phyloP scores from a whole-genome alignment of 1,140 invertebrate genomes.

The Arion vulgaris region DNA sequence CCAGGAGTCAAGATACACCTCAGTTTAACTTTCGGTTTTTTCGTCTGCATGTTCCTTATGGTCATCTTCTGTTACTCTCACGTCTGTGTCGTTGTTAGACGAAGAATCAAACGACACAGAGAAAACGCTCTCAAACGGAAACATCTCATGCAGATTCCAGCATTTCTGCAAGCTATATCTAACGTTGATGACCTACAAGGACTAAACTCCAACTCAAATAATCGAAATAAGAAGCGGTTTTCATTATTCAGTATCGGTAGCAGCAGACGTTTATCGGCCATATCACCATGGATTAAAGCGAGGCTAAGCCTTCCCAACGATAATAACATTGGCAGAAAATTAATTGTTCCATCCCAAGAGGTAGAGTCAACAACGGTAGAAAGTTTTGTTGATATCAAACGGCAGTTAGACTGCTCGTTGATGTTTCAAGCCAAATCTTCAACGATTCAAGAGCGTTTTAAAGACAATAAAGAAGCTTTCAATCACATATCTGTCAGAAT shows the following conservation, averaged over 20 bases:
- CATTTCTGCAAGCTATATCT: conserved; percentile 37
- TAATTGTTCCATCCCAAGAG: neutral
- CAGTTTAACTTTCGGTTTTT: conserved; percentile 17
- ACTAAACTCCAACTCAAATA: neutral
- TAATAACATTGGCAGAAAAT: neutral
- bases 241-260: conserved; percentile 31
- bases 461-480: neutral
- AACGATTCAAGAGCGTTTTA: neutral
- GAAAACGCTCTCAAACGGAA: conserved; percentile 35
- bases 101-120: conserved; percentile 15
- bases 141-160: conserved; percentile 38
- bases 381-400: conserved; percentile 26
- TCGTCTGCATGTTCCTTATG: conserved; percentile 33
- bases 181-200: conserved; percentile 20
- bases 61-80: conserved; percentile 35
- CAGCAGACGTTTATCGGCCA: conserved; percentile 19
- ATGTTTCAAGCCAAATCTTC: neutral
- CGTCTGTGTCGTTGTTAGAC: conserved; percentile 23
- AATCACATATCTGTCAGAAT: neutral
- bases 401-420: conserved; percentile 4
- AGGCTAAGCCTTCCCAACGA: conserved; percentile 35
- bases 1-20: conserved; percentile 29
- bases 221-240: conserved; percentile 15
- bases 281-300: conserved; percentile 30
- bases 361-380: neutral